These are phyloP conservation scores for Sciurus carolinensis DNA, from an alignment of 2,797 vertebrate genomes.

Conservation along the genomic window DNA sequence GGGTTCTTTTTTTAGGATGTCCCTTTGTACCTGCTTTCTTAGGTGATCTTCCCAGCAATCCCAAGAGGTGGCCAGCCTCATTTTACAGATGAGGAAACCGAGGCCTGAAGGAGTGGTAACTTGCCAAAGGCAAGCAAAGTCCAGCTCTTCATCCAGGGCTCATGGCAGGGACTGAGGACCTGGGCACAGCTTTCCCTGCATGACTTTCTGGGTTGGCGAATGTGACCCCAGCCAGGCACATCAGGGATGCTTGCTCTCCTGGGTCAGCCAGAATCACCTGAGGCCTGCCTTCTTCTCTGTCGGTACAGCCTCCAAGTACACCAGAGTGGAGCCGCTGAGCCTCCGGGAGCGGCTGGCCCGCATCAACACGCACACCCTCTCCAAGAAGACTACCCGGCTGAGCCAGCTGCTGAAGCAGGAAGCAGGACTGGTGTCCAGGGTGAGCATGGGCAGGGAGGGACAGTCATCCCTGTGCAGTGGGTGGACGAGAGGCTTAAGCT, in stretches of 20 bases:
- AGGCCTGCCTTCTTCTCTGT: slow-evolving; percentile 16
- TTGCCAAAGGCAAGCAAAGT: background rate
- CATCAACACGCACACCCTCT: slow-evolving; percentile 95
- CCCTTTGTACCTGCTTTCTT: background rate
- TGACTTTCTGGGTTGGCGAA: fast-evolving
- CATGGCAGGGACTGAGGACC: background rate
- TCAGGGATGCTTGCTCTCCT: background rate
- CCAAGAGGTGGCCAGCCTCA: background rate
- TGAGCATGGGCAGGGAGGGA: slow-evolving; percentile 77
- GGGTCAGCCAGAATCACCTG: background rate
- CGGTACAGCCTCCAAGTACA: slow-evolving; percentile 95
- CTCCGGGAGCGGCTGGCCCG: slow-evolving; percentile 95
- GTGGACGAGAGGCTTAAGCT: background rate
- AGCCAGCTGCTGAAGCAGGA: slow-evolving; percentile 95
- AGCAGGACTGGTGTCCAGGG: slow-evolving; percentile 94
- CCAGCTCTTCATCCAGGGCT: background rate
- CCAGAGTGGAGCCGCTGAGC: slow-evolving; percentile 93
- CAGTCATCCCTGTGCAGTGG: background rate
- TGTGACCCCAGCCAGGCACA: background rate
- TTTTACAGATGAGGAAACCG: slow-evolving; percentile 13
- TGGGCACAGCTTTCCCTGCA: background rate
- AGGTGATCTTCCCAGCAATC: background rate
- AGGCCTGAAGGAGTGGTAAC: background rate
- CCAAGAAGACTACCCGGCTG: slow-evolving; percentile 96
- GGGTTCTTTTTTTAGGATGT: background rate